These are phyloP conservation scores for Teleopsis dalmanni DNA, from an alignment of 1,140 invertebrate species.

Conservation along the genomic window DNA sequence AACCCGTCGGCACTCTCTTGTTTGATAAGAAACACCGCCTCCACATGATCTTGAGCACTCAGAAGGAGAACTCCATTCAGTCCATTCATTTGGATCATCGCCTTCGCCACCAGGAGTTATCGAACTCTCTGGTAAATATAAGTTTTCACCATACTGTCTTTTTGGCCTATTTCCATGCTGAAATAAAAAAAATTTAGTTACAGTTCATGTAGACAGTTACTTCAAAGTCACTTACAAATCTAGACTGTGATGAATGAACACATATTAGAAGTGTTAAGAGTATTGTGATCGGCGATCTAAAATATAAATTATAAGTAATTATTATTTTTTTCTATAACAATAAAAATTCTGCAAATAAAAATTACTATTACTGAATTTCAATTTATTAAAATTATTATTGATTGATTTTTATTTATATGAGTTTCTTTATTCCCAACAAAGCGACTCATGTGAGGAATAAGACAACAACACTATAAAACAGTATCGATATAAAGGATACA, in stretches of 20 bases:
- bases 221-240: constrained; percentile 35
- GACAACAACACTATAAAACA: no score
- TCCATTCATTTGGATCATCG: constrained; percentile 51
- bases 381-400: no score
- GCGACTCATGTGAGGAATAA: no score
- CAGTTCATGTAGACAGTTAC: background rate
- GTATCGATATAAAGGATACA: no score
- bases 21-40: constrained; percentile 75
- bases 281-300: constrained; percentile 41
- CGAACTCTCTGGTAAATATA: constrained; percentile 59
- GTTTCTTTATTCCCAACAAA: no score
- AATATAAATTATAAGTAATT: background rate
- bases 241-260: constrained; percentile 30
- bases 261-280: constrained; percentile 33
- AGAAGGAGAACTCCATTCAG: constrained; percentile 65
- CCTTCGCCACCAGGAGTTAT: constrained; percentile 59
- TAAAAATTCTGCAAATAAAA: background rate
- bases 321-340: no score
- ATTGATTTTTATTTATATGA: no score
- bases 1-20: constrained; percentile 58
- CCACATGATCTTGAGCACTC: constrained; percentile 81
- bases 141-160: constrained; percentile 61
- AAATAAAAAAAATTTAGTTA: background rate
- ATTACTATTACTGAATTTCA: no score
- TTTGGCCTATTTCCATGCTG: constrained; percentile 57